Evolutionary conservation across 2,797 vertebrate species (phyloP).

Genomic region (Poliocrania exsul): DNA sequence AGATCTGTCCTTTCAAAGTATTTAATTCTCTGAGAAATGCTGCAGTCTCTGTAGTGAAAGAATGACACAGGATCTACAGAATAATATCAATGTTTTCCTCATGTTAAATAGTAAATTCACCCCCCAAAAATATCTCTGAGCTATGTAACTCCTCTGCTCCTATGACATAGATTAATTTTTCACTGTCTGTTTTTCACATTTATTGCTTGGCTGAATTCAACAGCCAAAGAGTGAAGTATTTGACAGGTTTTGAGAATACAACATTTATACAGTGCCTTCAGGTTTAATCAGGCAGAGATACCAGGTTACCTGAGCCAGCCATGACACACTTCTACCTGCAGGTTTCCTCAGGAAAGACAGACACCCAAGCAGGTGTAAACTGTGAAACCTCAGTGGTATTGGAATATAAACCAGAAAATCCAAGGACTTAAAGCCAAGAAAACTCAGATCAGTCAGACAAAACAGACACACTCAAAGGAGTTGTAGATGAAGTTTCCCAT

Average conservation of each 20-base stretch:
- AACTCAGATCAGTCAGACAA: not conserved
- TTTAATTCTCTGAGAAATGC: not conserved
- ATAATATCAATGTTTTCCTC: not conserved
- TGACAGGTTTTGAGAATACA: not conserved
- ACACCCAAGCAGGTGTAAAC: not conserved
- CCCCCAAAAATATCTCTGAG: not conserved
- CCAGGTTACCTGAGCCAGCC: not conserved
- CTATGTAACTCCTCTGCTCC: not conserved
- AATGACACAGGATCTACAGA: not conserved
- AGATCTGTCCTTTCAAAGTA: not conserved
- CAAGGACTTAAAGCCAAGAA: not conserved
- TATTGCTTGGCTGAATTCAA: not conserved
- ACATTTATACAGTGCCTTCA: not conserved
- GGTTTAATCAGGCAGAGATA: not conserved
- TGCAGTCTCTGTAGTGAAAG: not conserved
- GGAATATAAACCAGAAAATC: not conserved
- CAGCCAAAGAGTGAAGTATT: not conserved
- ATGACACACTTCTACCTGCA: not conserved
- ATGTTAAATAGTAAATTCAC: not conserved
- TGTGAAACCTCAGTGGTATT: not conserved
- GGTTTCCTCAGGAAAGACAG: not conserved
- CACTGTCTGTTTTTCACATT: not conserved
- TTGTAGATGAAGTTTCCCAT: not conserved
- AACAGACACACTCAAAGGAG: not conserved
- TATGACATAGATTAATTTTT: not conserved